A percentile compares a stretch with the other conserved stretches of the same genome.
These are phyloP conservation scores for Pyrgilauda ruficollis DNA, from an alignment of 2,113 vertebrate genomes.

Conservation along the genomic window DNA sequence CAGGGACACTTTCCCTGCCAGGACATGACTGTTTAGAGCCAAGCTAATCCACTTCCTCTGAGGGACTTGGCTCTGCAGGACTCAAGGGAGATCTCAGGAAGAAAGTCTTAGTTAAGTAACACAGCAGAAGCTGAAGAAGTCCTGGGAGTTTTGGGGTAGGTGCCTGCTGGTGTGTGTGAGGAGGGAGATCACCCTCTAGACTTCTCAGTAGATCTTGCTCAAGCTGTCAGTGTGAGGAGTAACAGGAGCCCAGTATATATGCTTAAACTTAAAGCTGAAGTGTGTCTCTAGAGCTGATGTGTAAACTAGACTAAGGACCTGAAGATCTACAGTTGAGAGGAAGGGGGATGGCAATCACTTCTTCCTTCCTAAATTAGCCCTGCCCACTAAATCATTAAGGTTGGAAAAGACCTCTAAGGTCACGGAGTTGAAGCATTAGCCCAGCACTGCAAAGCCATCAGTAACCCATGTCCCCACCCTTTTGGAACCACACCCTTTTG, in stretches of 20 bases:
- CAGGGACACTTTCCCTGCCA: background rate
- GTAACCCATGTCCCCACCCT: background rate
- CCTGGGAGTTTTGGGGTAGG: background rate
- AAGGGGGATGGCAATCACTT: background rate
- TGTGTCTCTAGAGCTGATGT: background rate
- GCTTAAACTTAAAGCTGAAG: background rate
- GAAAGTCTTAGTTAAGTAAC: background rate
- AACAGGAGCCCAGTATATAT: background rate
- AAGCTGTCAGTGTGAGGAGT: background rate
- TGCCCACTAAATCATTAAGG: background rate
- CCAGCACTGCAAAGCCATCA: background rate
- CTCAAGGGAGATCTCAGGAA: background rate
- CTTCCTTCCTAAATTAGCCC: background rate
- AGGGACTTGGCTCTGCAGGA: background rate
- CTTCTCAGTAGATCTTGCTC: background rate
- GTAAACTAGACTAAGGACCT: background rate
- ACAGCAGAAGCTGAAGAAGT: background rate
- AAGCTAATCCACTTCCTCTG: background rate
- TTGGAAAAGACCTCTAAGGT: background rate
- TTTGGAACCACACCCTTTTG: background rate
- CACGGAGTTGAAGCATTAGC: rapidly evolving
- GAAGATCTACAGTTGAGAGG: background rate
- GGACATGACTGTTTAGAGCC: background rate
- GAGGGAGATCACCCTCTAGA: background rate
- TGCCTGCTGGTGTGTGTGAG: background rate